Base-by-base conservation (phyloP, 2,888 invertebrate genomes). In the Crioceris asparagi region DNA sequence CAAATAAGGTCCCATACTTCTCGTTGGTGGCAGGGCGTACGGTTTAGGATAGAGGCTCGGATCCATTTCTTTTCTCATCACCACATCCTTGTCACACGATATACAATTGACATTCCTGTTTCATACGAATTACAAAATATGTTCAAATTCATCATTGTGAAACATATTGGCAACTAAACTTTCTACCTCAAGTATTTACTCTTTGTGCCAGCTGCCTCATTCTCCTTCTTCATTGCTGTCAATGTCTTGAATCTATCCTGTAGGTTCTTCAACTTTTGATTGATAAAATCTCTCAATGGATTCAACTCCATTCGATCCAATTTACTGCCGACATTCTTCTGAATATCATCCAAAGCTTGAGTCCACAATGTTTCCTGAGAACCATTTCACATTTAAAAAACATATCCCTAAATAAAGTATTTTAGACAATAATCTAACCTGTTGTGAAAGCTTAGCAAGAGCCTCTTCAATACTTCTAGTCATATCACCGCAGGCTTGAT, bases 161-260 rank as follows among this genome's bases (percentile, higher is more conserved):
- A n/a, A n/a, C n/a, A n/a, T n/a, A 29, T 11, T n/a, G n/a, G n/a
- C n/a, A n/a, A n/a, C n/a, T n/a, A n/a, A n/a, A 37, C 10, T 35
- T 17, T 18, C 30, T 55, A 75, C 76, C 71, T 73, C 12, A 84
- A 60, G 12, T 79, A 62, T 56, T 71, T 77, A 37, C 65, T 69
- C 57, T 79, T 81, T 1, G 79, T 74, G 3, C 81, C 84, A 3
- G 83, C 83, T 0, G 84, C 83, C 43, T 83, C 79, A 1, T 70
- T 73, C 36, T 79, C 77, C 19, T 68, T 65, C 35, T 73, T 71
- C 48, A 77, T 52, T 2, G 70, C 67, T 0, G 72, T 68, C 53
- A 81, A 64, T 29, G 70, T 65, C 49, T 74, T 76, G 31, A 81
- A 59, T 44, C 73, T 73, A 1, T 77, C 74, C 50, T 79, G 78